phyloP scores from a whole-genome alignment of 53 echinoderm and acorn worm genomes.

The Holothuria scabra region DNA sequence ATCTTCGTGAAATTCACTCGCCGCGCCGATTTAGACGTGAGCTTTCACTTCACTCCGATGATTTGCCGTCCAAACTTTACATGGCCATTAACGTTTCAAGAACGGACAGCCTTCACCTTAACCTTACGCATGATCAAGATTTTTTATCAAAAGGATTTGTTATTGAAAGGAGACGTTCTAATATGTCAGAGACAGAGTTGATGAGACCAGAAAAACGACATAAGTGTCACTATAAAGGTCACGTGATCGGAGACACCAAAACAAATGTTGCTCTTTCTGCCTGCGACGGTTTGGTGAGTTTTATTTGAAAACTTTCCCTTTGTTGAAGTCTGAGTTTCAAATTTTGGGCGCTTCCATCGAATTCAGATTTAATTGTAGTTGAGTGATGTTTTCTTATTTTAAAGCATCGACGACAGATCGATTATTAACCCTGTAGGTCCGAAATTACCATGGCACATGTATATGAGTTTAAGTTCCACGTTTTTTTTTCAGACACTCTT shows the following conservation, averaged over 20 bases:
- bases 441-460: too few relatives aligned
- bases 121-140: not conserved
- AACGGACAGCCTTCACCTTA: not conserved
- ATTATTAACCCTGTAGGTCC: too few relatives aligned
- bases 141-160: constrained; percentile 43
- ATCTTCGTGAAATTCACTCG: constrained; percentile 35
- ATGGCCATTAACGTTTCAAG: not conserved
- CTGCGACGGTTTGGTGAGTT: constrained; percentile 42
- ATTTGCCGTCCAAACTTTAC: constrained; percentile 14
- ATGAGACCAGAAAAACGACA: constrained; percentile 2
- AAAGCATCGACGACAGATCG: too few relatives aligned
- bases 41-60: not conserved
- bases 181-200: constrained; percentile 20
- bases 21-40: constrained; percentile 57
- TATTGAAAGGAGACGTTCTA: constrained; percentile 34
- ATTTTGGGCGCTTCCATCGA: too few relatives aligned
- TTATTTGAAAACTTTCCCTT: not conserved
- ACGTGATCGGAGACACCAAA: not conserved
- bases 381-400: too few relatives aligned
- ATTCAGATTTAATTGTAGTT: too few relatives aligned
- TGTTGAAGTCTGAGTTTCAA: too few relatives aligned
- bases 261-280: constrained; percentile 39
- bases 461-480: too few relatives aligned
- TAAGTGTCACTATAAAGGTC: constrained; percentile 41
- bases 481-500: too few relatives aligned